Evolutionary conservation across 30 jellyfish, hydroid and myxozoan genomes (phyloP).

Genomic region (Nemopilema nomurai): DNA sequence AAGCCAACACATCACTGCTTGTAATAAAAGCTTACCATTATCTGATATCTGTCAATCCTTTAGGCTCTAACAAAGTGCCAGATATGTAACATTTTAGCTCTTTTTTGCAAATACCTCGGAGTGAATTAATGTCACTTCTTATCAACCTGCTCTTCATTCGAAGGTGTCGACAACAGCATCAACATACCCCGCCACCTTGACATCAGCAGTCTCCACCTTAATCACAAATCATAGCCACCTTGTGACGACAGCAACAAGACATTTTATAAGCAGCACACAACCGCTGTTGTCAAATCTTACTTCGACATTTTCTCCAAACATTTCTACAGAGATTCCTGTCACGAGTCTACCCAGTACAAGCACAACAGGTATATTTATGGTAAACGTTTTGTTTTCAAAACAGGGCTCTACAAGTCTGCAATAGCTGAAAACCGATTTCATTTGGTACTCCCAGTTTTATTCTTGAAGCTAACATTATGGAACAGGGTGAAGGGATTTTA

Average conservation of each 20-base stretch:
- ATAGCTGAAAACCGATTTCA: too few relatives aligned
- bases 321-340: not conserved
- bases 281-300: not conserved
- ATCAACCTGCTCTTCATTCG: not conserved
- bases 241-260: not conserved
- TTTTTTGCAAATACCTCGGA: not conserved
- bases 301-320: not conserved
- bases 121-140: too few relatives aligned
- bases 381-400: too few relatives aligned
- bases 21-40: too few relatives aligned
- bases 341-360: not conserved
- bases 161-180: conserved; percentile 7
- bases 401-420: too few relatives aligned
- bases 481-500: too few relatives aligned
- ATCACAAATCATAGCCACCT: not conserved
- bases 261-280: not conserved
- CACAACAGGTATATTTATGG: not conserved
- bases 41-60: too few relatives aligned
- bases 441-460: too few relatives aligned
- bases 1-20: too few relatives aligned
- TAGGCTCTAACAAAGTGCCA: too few relatives aligned
- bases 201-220: not conserved
- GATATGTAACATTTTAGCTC: too few relatives aligned
- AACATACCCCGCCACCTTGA: not conserved
- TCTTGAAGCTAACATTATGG: too few relatives aligned